Evolutionary conservation across 2,113 vertebrate species (phyloP).

Genomic region (Cyphomyrus plagiostoma): DNA sequence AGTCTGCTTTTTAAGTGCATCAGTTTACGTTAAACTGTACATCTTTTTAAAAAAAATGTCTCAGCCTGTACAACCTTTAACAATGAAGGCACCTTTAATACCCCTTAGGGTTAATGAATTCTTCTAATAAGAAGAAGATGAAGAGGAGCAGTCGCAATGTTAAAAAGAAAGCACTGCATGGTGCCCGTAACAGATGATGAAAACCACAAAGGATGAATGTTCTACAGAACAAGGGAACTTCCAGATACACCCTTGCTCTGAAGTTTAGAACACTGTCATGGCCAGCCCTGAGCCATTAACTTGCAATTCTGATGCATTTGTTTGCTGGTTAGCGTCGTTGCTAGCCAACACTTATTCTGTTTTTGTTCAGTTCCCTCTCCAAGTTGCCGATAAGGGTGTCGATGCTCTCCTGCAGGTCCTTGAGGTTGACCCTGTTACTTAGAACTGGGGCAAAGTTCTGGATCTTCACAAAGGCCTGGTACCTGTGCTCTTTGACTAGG

Average conservation of each 20-base stretch:
- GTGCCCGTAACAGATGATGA: constrained; percentile 30
- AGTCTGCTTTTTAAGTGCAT: constrained; percentile 65
- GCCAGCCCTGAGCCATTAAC: not conserved
- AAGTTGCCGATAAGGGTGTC: constrained; percentile 93
- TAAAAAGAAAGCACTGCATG: constrained; percentile 34
- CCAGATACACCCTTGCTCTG: not conserved
- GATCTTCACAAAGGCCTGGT: constrained; percentile 80
- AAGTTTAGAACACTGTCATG: not conserved
- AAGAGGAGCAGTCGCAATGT: constrained; percentile 40
- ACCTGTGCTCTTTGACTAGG: constrained; percentile 59
- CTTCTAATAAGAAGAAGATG: constrained; percentile 72
- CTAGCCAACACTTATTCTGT: constrained; percentile 73
- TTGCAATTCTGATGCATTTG: not conserved
- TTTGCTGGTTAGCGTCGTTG: not conserved
- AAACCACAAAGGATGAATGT: constrained; percentile 32
- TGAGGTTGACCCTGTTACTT: constrained; percentile 79
- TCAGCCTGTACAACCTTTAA: constrained; percentile 57
- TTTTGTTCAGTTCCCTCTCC: constrained; percentile 94
- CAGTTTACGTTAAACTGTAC: constrained; percentile 47
- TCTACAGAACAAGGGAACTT: not conserved
- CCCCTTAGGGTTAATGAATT: constrained; percentile 60
- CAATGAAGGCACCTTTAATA: constrained; percentile 66
- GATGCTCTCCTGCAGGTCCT: constrained; percentile 95
- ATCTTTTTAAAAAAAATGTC: constrained; percentile 40
- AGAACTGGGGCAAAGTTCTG: constrained; percentile 71